phyloP scores from a whole-genome alignment of 2,888 invertebrate species.

The Aphidius colemani region DNA sequence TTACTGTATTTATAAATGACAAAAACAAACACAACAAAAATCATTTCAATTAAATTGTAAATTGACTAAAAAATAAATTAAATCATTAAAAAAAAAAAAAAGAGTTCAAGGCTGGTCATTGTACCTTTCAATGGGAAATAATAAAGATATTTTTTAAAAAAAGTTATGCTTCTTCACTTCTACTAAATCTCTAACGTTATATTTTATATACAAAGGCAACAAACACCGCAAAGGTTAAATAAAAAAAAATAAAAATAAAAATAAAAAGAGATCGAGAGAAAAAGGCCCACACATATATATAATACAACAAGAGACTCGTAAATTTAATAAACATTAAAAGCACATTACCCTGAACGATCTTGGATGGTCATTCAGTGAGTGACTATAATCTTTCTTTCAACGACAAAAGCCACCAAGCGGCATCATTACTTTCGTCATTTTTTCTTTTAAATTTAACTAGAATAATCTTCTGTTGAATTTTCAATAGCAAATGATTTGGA shows the following conservation, averaged over 20 bases:
- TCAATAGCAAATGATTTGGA: constrained; percentile 1
- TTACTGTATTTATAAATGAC: too few relatives aligned
- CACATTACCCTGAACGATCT: constrained; percentile 34
- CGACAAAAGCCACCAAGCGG: constrained; percentile 33
- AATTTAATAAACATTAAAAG: constrained; percentile 41
- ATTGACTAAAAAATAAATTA: not conserved
- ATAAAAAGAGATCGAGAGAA: constrained; percentile 10
- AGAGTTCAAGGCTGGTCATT: constrained; percentile 27
- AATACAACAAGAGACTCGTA: constrained; percentile 36
- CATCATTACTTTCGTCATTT: constrained; percentile 16
- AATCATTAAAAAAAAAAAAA: too few relatives aligned
- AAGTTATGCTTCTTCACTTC: not conserved
- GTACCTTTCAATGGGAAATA: constrained; percentile 4
- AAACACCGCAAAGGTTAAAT: constrained; percentile 3
- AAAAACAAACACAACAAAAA: too few relatives aligned
- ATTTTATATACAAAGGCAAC: constrained; percentile 10
- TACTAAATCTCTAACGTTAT: not conserved
- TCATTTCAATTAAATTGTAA: not conserved
- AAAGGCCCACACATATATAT: constrained; percentile 19
- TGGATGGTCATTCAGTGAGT: constrained; percentile 34
- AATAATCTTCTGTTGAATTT: constrained; percentile 21
- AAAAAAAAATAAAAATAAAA: constrained; percentile 5
- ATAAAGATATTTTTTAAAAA: not conserved
- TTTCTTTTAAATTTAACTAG: constrained; percentile 14
- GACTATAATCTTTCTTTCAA: constrained; percentile 35